phyloP scores from a whole-genome alignment of 2,888 invertebrate species.

The Mimachlamys varia region DNA sequence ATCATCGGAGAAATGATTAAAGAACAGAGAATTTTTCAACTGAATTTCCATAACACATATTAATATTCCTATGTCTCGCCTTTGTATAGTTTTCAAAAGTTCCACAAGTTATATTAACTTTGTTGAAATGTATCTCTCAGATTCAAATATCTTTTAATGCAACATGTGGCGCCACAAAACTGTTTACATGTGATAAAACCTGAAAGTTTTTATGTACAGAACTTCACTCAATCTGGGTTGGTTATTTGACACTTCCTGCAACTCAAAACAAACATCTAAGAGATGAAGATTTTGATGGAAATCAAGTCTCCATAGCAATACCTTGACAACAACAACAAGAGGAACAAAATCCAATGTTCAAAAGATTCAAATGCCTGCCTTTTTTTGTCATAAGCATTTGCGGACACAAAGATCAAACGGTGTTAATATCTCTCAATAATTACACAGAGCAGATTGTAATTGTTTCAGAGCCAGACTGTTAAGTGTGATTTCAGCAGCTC shows the following conservation, averaged over 20 bases:
- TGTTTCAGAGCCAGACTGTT: neutral
- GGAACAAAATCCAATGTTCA: neutral
- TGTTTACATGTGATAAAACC: neutral
- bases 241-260: neutral
- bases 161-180: neutral
- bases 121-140: neutral
- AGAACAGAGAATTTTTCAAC: neutral
- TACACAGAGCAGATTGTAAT: neutral
- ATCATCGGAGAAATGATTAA: neutral
- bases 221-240: neutral
- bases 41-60: neutral
- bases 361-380: neutral
- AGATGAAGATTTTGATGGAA: constrained; percentile 19
- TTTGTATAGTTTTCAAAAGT: neutral
- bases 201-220: neutral
- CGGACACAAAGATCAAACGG: neutral
- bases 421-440: constrained; percentile 1
- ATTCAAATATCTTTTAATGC: constrained; percentile 1
- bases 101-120: neutral
- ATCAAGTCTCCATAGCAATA: neutral
- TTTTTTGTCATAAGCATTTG: constrained; percentile 11
- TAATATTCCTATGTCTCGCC: neutral
- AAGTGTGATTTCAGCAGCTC: neutral
- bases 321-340: neutral
- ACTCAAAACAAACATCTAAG: constrained; percentile 25